Conservation (phyloP, 1,140 invertebrate genomes). For the Eurosta solidaginis region DNA sequence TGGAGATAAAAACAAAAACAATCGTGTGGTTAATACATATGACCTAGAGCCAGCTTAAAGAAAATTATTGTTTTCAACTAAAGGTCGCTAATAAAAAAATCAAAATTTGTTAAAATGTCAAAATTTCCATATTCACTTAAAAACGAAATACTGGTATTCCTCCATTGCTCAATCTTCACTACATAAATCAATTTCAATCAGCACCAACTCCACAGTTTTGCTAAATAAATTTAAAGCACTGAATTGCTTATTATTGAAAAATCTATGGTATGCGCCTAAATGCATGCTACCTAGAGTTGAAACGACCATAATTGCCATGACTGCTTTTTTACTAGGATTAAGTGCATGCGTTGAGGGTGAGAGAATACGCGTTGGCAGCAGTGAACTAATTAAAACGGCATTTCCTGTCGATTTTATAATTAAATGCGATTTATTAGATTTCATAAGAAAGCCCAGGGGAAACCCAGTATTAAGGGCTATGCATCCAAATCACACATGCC, state of each 20-base stretch:
- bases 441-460: neutral
- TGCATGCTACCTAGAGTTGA: neutral
- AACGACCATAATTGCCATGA: neutral
- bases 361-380: neutral
- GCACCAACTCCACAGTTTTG: neutral
- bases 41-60: too few species aligned
- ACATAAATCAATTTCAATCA: neutral
- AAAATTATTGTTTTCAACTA: too few species aligned
- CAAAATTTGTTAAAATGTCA: too few species aligned
- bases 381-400: constrained; percentile 19
- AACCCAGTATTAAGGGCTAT: too few species aligned
- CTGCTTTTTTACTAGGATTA: neutral
- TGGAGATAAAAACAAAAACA: too few species aligned
- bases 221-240: neutral
- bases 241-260: neutral
- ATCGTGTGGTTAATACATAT: too few species aligned
- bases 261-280: neutral
- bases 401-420: constrained; percentile 7
- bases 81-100: too few species aligned
- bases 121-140: too few species aligned
- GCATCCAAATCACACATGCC: neutral
- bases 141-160: too few species aligned
- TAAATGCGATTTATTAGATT: constrained; percentile 23
- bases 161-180: too few species aligned
- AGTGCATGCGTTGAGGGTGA: neutral